Evolutionary conservation across 2,888 invertebrate species (phyloP).

Genomic region (Apotomis turbidana): DNA sequence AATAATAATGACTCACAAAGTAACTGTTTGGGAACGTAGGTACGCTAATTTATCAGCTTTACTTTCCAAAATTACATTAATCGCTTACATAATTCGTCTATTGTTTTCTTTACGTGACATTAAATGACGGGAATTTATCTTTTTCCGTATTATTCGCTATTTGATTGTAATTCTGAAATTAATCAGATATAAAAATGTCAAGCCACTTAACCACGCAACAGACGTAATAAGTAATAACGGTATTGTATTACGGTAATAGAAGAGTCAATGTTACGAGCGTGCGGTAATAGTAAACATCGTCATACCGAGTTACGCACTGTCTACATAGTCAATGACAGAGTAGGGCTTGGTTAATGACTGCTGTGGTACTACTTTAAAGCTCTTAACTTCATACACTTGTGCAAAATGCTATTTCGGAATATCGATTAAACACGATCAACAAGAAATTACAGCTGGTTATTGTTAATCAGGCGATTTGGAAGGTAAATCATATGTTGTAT

Average conservation of each 20-base stretch:
- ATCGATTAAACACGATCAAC: too few relatives aligned
- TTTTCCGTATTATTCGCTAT: not conserved
- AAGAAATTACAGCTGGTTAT: too few relatives aligned
- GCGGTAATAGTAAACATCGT: slow-evolving; percentile 11
- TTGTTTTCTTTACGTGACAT: not conserved
- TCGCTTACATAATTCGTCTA: not conserved
- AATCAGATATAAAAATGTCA: slow-evolving; percentile 24
- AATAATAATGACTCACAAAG: too few relatives aligned
- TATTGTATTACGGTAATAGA: slow-evolving; percentile 13
- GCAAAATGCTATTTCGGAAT: too few relatives aligned
- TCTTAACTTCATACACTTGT: too few relatives aligned
- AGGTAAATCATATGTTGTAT: too few relatives aligned
- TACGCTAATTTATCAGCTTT: not conserved
- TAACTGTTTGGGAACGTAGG: not conserved
- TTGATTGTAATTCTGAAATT: not conserved
- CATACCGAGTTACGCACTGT: slow-evolving; percentile 7
- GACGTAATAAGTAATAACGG: slow-evolving; percentile 26
- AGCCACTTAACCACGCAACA: slow-evolving; percentile 1
- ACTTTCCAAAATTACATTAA: not conserved
- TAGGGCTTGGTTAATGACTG: not conserved
- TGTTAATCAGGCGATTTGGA: too few relatives aligned
- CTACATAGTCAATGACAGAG: not conserved
- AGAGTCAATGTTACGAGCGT: slow-evolving; percentile 17
- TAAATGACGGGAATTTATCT: not conserved
- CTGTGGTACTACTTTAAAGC: too few relatives aligned